Base-by-base conservation (phyloP, 2,888 invertebrate species). In the Anorthoa munda region DNA sequence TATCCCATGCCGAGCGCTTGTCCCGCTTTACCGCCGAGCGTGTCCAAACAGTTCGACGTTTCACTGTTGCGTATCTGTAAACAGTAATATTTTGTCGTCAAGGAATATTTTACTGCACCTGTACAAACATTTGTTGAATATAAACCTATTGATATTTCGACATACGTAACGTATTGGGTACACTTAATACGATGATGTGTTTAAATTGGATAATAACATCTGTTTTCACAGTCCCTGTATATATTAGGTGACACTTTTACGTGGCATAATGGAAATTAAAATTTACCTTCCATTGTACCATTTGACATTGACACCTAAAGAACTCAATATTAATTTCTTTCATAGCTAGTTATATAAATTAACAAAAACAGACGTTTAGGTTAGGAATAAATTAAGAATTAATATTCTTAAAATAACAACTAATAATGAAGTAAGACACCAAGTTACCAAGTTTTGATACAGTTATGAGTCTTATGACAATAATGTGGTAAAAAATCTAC, bases 1-100 rank as follows among this genome's bases (percentile, higher is more conserved):
- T 98, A 98, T 77, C 98, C 99, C 97, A 99, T 98, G 78, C 99
- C 99, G 60, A 99, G 97, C 88, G 98, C 98, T 94, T 99, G 98
- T 60, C 98, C 98, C 81, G 98, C 98, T 93, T 99, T 99, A 68
- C 99, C 97, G 56, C 99, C 99, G 97, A 99, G 98, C 4, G 99
- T 99, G 92, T 99, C 99, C 87, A 99, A 96, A 92, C 99, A 99
- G 90, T 98, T 98, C 75, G 98, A 97, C 4, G 98, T 98, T 88
- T 98, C 99, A 5, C 98, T 97, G 92, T 99, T 99, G 81, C 98
- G 97, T 81, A 99, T 98, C 98, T 99, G 93, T 63, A 95, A 93
- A 84, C 51, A 60, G 72, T 75, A 39, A 68, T 65, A 51, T 70
- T 73, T 18, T 53, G 17, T 51, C 23, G 26, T 85, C 60, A 75